Conservation (phyloP, 2,113 vertebrate species). For the Ifrita kowaldi region DNA sequence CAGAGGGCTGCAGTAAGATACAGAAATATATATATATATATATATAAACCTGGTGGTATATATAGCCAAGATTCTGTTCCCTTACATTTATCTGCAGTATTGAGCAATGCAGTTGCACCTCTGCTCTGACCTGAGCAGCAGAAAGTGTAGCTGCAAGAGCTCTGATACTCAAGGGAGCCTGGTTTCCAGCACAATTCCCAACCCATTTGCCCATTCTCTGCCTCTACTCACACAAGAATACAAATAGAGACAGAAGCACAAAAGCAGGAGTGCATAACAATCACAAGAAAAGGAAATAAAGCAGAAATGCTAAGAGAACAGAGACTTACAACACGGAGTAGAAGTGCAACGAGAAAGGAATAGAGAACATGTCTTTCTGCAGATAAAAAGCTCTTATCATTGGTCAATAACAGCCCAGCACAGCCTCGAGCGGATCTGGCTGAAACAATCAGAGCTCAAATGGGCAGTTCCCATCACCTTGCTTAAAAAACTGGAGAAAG, state of each 20-base stretch:
- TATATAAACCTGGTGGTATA: background rate
- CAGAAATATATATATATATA: background rate
- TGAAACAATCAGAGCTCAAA: background rate
- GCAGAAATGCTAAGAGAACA: background rate
- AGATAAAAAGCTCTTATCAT: background rate
- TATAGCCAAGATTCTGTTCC: background rate
- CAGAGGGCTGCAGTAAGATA: background rate
- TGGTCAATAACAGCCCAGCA: background rate
- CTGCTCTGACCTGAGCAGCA: background rate
- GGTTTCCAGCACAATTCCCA: background rate
- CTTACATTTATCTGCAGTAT: background rate
- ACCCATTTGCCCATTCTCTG: background rate
- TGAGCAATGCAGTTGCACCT: background rate
- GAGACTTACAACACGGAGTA: background rate
- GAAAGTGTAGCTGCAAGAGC: background rate
- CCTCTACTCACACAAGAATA: background rate
- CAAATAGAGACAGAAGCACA: background rate
- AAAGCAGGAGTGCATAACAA: background rate
- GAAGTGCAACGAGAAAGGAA: background rate
- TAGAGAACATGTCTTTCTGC: background rate
- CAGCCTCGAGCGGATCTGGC: background rate
- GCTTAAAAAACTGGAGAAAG: background rate
- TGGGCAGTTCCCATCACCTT: background rate
- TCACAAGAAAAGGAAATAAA: background rate
- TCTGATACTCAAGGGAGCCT: background rate